Conservation (phyloP, 1,140 invertebrate species). For the Eurosta solidaginis region DNA sequence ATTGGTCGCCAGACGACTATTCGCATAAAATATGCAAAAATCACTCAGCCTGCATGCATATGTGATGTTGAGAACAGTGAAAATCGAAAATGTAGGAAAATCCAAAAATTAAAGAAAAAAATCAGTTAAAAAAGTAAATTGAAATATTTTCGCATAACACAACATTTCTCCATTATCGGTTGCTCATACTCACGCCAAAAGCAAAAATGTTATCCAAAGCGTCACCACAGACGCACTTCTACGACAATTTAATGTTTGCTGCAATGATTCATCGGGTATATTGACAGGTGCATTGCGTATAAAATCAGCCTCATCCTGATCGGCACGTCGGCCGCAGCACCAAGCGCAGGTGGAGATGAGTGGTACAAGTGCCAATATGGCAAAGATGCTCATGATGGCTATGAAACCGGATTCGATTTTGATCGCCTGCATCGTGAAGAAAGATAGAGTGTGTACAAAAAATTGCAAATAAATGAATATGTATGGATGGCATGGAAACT, state of each 20-base stretch:
- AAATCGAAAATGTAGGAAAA: conserved; percentile 2
- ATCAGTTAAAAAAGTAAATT: conserved; percentile 1
- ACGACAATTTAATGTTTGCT: conserved; percentile 50
- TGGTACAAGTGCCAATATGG: conserved; percentile 55
- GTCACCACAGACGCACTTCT: conserved; percentile 53
- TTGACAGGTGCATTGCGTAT: conserved; percentile 48
- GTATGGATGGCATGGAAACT: neutral
- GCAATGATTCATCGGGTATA: conserved; percentile 50
- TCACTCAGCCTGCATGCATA: conserved; percentile 54
- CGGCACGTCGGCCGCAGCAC: conserved; percentile 45
- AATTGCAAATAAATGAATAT: neutral
- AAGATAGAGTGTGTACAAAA: neutral
- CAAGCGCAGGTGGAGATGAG: conserved; percentile 54
- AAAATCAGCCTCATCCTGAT: conserved; percentile 45
- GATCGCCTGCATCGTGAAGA: conserved; percentile 50
- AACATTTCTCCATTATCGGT: neutral
- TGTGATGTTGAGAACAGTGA: conserved; percentile 31
- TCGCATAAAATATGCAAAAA: conserved; percentile 65
- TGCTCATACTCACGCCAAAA: conserved; percentile 60
- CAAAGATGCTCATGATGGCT: conserved; percentile 55
- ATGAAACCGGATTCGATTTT: conserved; percentile 62
- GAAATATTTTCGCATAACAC: neutral
- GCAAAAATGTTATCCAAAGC: conserved; percentile 59
- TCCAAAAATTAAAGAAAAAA: neutral
- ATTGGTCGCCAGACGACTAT: conserved; percentile 63